Percentiles rank a stretch among this genome's conserved stretches.
These are phyloP conservation scores for Aurelia coerulea DNA, from an alignment of 30 jellyfish, hydroid and myxozoan species.

Conservation along the genomic window DNA sequence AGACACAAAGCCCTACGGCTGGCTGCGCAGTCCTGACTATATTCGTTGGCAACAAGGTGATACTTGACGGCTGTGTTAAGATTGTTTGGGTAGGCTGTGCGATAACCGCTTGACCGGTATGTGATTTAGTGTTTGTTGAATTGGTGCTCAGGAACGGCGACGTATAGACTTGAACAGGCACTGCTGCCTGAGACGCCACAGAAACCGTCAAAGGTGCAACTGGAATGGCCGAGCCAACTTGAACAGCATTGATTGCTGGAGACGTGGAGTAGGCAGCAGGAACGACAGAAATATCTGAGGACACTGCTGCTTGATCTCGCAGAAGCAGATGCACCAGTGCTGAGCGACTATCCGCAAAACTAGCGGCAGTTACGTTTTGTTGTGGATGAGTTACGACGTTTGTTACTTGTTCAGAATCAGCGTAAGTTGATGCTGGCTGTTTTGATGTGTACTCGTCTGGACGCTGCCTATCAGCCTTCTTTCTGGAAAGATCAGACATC, in stretches of 20 bases:
- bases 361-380: background rate
- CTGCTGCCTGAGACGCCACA: constrained; percentile 43
- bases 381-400: no score
- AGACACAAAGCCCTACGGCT: constrained; percentile 20
- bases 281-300: background rate
- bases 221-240: constrained; percentile 18
- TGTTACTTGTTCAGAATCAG: no score
- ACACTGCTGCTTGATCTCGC: constrained; percentile 18
- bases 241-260: background rate
- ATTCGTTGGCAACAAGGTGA: constrained; percentile 34
- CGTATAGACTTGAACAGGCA: constrained; percentile 35
- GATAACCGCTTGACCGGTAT: constrained; percentile 17
- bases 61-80: constrained; percentile 1
- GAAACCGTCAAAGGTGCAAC: constrained; percentile 20
- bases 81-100: constrained; percentile 1
- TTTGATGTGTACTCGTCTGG: background rate
- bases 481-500: constrained; percentile 43
- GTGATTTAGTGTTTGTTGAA: constrained; percentile 48
- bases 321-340: constrained; percentile 15
- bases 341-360: background rate
- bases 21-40: constrained; percentile 17
- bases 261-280: constrained; percentile 15
- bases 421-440: no score
- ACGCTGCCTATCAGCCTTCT: background rate
- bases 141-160: constrained; percentile 14